Evolutionary conservation across 2,797 vertebrate species (phyloP).

Genomic region (Merluccius polli): DNA sequence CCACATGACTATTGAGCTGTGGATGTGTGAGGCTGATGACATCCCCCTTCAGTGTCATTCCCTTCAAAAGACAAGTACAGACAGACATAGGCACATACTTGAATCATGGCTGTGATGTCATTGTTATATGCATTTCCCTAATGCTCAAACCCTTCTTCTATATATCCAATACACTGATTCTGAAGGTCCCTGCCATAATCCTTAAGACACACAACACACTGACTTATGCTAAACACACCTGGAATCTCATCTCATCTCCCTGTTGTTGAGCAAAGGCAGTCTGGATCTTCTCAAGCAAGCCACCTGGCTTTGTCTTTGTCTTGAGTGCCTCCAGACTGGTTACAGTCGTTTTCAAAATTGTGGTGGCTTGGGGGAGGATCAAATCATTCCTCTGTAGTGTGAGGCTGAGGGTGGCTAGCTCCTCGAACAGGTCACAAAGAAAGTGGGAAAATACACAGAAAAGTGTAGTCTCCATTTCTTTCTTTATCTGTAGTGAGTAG

Average conservation of each 20-base stretch:
- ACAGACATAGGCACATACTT: background rate
- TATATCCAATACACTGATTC: conserved; percentile 13
- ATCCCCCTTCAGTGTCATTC: conserved; percentile 26
- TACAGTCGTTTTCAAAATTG: conserved; percentile 19
- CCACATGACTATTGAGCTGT: conserved; percentile 18
- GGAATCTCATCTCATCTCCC: conserved; percentile 18
- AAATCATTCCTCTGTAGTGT: conserved; percentile 22
- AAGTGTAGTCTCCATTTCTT: conserved; percentile 22
- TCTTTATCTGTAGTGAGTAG: conserved; percentile 10
- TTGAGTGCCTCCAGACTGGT: conserved; percentile 19
- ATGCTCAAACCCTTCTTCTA: conserved; percentile 12
- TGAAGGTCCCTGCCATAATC: conserved; percentile 3
- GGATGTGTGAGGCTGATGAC: conserved; percentile 19
- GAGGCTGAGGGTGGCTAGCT: conserved; percentile 17
- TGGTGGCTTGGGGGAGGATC: conserved; percentile 25
- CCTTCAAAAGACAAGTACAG: conserved; percentile 10
- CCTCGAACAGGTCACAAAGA: conserved; percentile 23
- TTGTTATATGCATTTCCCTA: conserved; percentile 13
- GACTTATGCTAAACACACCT: conserved; percentile 20
- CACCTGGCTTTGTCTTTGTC: conserved; percentile 18
- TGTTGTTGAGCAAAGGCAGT: conserved; percentile 15
- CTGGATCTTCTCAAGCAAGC: conserved; percentile 26
- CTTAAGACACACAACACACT: conserved; percentile 2
- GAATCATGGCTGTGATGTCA: too few species aligned
- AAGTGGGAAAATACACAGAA: conserved; percentile 22